phyloP scores from a whole-genome alignment of 2,797 vertebrate species.

The Botia kubotai region DNA sequence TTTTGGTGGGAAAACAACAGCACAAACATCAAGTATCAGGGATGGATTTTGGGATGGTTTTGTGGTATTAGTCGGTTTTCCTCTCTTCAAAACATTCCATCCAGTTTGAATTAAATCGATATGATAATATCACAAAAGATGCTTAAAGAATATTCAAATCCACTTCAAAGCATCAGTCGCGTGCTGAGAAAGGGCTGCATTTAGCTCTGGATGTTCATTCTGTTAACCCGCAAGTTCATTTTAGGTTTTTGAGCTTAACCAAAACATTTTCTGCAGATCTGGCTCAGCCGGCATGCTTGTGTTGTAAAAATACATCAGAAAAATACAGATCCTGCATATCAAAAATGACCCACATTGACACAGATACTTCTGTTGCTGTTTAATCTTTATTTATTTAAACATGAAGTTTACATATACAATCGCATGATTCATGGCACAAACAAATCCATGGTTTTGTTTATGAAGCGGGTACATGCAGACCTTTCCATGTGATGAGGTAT shows the following conservation, averaged over 20 bases:
- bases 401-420: neutral
- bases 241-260: no score
- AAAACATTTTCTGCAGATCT: no score
- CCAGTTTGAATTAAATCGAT: neutral
- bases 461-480: neutral
- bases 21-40: no score
- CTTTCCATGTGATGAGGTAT: constrained; percentile 53
- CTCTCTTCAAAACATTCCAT: neutral
- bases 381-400: constrained; percentile 10
- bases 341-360: neutral
- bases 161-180: neutral
- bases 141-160: neutral
- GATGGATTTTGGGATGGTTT: neutral
- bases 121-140: neutral
- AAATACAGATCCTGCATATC: neutral
- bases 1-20: no score
- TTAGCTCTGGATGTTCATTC: no score
- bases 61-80: neutral
- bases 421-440: constrained; percentile 1
- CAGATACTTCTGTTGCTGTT: neutral
- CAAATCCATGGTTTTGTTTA: constrained; percentile 25
- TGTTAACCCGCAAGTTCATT: no score
- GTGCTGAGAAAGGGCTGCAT: neutral
- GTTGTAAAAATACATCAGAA: neutral
- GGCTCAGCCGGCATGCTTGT: no score